These are phyloP conservation scores for Blastomussa wellsi DNA, from an alignment of 92 coral and sea anemone genomes.

Conservation along the genomic window DNA sequence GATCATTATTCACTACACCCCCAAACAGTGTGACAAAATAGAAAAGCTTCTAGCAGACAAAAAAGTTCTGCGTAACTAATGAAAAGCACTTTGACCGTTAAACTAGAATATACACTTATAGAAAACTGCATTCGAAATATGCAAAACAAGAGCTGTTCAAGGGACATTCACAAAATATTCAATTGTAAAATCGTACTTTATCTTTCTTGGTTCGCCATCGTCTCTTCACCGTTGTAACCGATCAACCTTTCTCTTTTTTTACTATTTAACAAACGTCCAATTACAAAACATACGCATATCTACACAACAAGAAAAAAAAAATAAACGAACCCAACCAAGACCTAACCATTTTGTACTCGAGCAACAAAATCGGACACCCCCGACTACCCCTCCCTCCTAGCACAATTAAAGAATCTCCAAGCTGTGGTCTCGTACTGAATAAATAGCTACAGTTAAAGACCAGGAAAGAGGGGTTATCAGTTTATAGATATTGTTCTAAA, in stretches of 20 bases:
- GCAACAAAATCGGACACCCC: constrained; percentile 1
- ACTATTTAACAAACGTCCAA: constrained; percentile 17
- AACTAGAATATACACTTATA: constrained; percentile 43
- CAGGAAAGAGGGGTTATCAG: constrained; percentile 46
- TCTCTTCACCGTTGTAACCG: background rate
- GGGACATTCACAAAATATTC: constrained; percentile 36
- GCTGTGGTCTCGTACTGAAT: constrained; percentile 58
- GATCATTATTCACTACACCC: constrained; percentile 26
- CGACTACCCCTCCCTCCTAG: constrained; percentile 34
- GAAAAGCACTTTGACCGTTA: constrained; percentile 28
- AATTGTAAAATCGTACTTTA: constrained; percentile 35
- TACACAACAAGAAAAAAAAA: constrained; percentile 37
- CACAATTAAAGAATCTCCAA: constrained; percentile 22
- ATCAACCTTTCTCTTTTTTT: constrained; percentile 1
- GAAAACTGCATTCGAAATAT: constrained; percentile 42
- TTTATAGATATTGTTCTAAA: constrained; percentile 18
- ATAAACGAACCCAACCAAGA: constrained; percentile 25
- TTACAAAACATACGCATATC: constrained; percentile 66
- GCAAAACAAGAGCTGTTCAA: constrained; percentile 21
- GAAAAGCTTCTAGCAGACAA: constrained; percentile 45
- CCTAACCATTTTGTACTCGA: constrained; percentile 4
- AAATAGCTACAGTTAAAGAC: constrained; percentile 64
- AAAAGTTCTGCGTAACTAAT: constrained; percentile 35
- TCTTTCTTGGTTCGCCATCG: constrained; percentile 20
- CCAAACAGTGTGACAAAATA: constrained; percentile 41